Evolutionary conservation across 2,888 invertebrate species (phyloP).

Genomic region (Lottia gigantea): DNA sequence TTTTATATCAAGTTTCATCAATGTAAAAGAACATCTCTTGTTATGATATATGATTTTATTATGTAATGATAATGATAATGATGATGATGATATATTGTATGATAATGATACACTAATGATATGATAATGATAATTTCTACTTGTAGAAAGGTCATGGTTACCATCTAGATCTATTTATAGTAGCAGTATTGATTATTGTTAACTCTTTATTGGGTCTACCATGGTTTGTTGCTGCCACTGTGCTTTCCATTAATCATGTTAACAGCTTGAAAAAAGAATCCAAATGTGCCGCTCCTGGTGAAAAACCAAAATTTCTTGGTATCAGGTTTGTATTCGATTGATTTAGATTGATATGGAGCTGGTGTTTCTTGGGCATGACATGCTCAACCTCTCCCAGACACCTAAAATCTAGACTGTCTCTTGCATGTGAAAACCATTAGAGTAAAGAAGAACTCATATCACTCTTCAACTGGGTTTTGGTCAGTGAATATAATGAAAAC

Average conservation of each 20-base stretch:
- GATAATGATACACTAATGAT: too few relatives aligned
- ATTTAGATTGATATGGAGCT: not conserved
- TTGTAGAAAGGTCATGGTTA: conserved; percentile 92
- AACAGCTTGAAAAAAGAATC: conserved; percentile 95
- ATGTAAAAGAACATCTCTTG: too few relatives aligned
- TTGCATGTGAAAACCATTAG: too few relatives aligned
- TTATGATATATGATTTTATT: too few relatives aligned
- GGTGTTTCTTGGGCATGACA: not conserved
- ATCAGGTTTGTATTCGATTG: conserved; percentile 73
- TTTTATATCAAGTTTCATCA: too few relatives aligned
- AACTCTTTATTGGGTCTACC: conserved; percentile 94
- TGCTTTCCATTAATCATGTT: conserved; percentile 96
- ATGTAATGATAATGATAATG: too few relatives aligned
- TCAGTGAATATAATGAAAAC: too few relatives aligned
- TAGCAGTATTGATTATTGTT: conserved; percentile 87
- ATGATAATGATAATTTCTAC: not conserved
- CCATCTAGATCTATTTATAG: conserved; percentile 91
- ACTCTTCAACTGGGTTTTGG: too few relatives aligned
- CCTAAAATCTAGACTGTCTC: too few relatives aligned
- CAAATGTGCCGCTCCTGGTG: conserved; percentile 96
- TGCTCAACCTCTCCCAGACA: too few relatives aligned
- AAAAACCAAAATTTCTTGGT: conserved; percentile 94
- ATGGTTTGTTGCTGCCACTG: conserved; percentile 88
- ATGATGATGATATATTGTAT: too few relatives aligned
- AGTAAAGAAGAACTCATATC: too few relatives aligned